phyloP scores from a whole-genome alignment of 1,140 invertebrate genomes.

The Tetranychus urticae region DNA sequence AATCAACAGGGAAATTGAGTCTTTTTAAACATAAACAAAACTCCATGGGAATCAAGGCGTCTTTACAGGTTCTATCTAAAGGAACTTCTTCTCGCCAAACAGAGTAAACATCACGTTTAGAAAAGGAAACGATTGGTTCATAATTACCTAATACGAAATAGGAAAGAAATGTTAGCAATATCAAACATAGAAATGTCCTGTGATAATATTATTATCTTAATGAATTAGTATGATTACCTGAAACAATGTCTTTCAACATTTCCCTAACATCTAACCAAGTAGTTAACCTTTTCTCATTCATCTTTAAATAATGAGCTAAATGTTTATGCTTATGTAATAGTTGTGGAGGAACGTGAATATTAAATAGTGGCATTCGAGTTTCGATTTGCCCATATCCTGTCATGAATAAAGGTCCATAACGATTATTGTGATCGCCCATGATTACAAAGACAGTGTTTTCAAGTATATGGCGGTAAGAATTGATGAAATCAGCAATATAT shows the following conservation, averaged over 20 bases:
- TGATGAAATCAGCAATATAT: constrained; percentile 1
- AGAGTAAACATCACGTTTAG: no score
- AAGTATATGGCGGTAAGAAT: neutral
- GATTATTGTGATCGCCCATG: constrained; percentile 9
- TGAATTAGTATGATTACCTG: neutral
- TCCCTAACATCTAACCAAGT: constrained; percentile 16
- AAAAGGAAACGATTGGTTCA: no score
- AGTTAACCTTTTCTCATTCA: constrained; percentile 5
- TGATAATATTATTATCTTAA: no score
- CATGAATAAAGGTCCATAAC: constrained; percentile 12
- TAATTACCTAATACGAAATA: no score
- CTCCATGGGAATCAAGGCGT: no score
- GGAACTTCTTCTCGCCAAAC: no score
- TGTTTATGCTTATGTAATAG: constrained; percentile 11
- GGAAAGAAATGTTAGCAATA: no score
- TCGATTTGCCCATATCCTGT: constrained; percentile 16
- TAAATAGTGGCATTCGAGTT: constrained; percentile 18
- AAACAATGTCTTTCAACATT: constrained; percentile 13
- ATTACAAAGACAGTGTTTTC: constrained; percentile 7
- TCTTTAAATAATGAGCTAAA: neutral
- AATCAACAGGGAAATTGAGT: no score
- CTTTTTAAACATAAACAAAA: no score
- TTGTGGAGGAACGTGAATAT: constrained; percentile 12
- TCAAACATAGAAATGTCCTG: no score
- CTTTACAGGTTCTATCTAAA: no score